phyloP scores from a whole-genome alignment of 2,113 vertebrate species.

The Varanus salvator region DNA sequence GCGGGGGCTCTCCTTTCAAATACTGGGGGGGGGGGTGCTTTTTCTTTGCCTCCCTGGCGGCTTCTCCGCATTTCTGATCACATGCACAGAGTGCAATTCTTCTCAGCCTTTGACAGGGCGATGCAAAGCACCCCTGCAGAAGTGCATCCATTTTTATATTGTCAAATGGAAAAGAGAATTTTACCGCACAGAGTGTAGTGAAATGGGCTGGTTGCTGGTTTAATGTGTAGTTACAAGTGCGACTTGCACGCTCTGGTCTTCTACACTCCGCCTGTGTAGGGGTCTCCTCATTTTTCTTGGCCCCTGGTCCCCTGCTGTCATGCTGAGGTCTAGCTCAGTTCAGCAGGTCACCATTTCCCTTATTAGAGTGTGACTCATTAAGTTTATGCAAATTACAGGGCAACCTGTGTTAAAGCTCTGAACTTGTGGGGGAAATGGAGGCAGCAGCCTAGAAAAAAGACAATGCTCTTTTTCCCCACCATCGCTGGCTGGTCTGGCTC shows the following conservation, averaged over 20 bases:
- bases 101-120: background rate
- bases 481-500: background rate
- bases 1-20: no score
- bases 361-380: constrained; percentile 15
- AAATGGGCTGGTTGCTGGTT: background rate
- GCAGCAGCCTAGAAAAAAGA: background rate
- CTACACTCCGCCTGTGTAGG: no score
- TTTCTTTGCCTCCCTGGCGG: background rate
- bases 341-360: background rate
- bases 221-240: background rate
- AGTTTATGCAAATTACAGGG: constrained; percentile 15
- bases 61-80: background rate
- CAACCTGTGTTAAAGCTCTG: background rate
- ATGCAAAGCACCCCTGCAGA: background rate
- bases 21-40: background rate
- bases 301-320: no score
- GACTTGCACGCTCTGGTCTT: background rate
- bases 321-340: background rate
- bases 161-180: background rate
- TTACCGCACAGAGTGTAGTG: background rate
- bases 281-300: no score
- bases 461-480: no score
- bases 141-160: background rate
- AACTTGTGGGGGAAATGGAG: background rate
- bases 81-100: no score